Percentiles rank a stretch among this genome's conserved stretches.
These are phyloP conservation scores for Byasa hedistus DNA, from an alignment of 2,888 invertebrate genomes.

Conservation along the genomic window DNA sequence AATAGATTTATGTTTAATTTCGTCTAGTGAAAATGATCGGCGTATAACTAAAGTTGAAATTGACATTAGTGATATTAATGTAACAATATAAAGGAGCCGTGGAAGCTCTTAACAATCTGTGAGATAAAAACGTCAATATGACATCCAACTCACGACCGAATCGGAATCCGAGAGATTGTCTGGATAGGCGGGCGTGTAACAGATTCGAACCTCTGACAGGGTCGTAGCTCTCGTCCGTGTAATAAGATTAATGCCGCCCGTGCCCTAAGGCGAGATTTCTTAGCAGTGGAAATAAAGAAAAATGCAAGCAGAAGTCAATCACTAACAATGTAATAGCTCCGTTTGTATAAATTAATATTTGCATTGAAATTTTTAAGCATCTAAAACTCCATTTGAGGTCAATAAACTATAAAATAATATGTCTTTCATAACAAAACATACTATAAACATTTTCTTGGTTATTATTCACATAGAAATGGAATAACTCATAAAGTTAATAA, in stretches of 20 bases:
- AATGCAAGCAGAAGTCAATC: slow-evolving; percentile 23
- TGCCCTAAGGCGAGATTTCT: slow-evolving; percentile 30
- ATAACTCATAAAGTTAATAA: too few species aligned
- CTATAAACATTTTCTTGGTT: too few species aligned
- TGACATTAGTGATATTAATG: slow-evolving; percentile 10
- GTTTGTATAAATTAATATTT: neutral
- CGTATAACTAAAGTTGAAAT: neutral
- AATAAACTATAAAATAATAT: too few species aligned
- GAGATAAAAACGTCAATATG: slow-evolving; percentile 57
- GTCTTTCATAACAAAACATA: too few species aligned
- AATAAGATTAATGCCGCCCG: slow-evolving; percentile 44
- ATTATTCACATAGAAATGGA: too few species aligned
- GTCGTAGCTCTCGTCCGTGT: slow-evolving; percentile 46
- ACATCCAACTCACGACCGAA: slow-evolving; percentile 67
- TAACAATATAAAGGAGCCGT: slow-evolving; percentile 22
- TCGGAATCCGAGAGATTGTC: slow-evolving; percentile 53
- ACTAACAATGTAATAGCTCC: slow-evolving; percentile 14
- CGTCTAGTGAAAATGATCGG: too few species aligned
- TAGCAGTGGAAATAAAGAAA: slow-evolving; percentile 25
- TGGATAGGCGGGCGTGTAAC: slow-evolving; percentile 43
- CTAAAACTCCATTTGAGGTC: too few species aligned
- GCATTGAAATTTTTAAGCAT: neutral
- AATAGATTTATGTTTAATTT: too few species aligned
- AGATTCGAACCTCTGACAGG: slow-evolving; percentile 52
- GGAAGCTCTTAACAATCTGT: slow-evolving; percentile 29